Evolutionary conservation across 2,888 invertebrate species (phyloP), one percentile per base, ranked within the genome.

Genomic region (Vanessa cardui): DNA sequence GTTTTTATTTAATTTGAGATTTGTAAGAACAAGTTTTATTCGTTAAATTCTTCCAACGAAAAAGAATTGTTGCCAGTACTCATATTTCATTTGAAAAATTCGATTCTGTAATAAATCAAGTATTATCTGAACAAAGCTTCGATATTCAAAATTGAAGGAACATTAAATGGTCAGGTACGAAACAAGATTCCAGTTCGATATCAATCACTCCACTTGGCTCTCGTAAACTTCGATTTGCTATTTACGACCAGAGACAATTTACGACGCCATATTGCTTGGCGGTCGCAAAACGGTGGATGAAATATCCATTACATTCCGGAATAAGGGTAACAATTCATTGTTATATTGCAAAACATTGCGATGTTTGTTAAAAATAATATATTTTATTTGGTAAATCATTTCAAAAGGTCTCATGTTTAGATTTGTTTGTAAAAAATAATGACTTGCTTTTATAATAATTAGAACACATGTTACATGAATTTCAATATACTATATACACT

Each of bases 171-270:
- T 31, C 54, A 54, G 31, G 31, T 54, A 21, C 21, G 20, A 52
- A 52, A 52, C 52, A 21, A 26, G 31, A 54, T 54, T 45, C 65
- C 31, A 52, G 59, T 60, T 44, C 64, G 39, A 64, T 71, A 67
- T 74, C 81, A 82, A 83, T 83, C 82, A 80, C 78, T 62, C 47
- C 59, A 63, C 61, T 61, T 72, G 76, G 59, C 50, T 68, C 73
- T 80, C 83, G 80, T 84, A 82, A 85, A 85, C 73, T 78, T 76
- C 75, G 74, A 73, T 54, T 72, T 70, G 75, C 72, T 68, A 73
- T 84, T 84, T 83, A 85, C 80, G 84, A 80, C 73, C 78, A 62
- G 61, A 73, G 75, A 75, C 76, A 77, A 83, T 86, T 86, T 86
- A 86, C 77, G 82, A 79, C 69, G 77, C 78, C 77, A 80, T 82